Conservation (phyloP, 2,888 invertebrate genomes). For the Chydorus sphaericus region DNA sequence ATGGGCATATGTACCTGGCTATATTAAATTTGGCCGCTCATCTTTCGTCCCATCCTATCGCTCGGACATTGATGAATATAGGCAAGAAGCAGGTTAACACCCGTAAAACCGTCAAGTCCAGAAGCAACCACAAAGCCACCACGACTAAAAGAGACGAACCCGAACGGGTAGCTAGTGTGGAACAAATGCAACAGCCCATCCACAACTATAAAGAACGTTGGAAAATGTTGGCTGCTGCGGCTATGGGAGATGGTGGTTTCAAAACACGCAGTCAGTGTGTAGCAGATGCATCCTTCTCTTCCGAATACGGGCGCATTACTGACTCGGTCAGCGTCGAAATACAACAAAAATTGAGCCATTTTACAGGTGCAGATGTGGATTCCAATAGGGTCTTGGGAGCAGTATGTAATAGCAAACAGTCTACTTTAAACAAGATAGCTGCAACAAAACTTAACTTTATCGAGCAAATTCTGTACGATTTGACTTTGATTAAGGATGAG, state of each 20-base stretch:
- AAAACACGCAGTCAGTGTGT: background rate
- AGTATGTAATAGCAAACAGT: background rate
- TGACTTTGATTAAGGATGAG: background rate
- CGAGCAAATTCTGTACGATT: slow-evolving; percentile 7
- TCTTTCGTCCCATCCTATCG: background rate
- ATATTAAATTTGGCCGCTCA: slow-evolving; percentile 4
- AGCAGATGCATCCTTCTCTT: background rate
- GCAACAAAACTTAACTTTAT: background rate
- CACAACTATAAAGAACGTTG: slow-evolving; percentile 1
- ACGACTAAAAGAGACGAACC: background rate
- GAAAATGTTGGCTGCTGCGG: background rate
- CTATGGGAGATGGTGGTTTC: background rate
- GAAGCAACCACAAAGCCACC: background rate
- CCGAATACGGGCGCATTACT: background rate
- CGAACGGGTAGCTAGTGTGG: background rate
- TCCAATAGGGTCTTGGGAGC: too few species aligned
- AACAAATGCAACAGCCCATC: background rate
- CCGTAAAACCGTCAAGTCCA: background rate
- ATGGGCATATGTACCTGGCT: background rate
- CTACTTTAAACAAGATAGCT: background rate
- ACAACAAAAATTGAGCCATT: background rate
- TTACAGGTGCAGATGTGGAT: background rate
- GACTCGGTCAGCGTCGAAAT: background rate
- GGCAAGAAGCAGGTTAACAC: too few species aligned
- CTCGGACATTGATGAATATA: background rate